Evolutionary conservation across 2,888 invertebrate species (phyloP), one percentile per base, ranked within the genome.

Genomic region (Nymphalis c-album): DNA sequence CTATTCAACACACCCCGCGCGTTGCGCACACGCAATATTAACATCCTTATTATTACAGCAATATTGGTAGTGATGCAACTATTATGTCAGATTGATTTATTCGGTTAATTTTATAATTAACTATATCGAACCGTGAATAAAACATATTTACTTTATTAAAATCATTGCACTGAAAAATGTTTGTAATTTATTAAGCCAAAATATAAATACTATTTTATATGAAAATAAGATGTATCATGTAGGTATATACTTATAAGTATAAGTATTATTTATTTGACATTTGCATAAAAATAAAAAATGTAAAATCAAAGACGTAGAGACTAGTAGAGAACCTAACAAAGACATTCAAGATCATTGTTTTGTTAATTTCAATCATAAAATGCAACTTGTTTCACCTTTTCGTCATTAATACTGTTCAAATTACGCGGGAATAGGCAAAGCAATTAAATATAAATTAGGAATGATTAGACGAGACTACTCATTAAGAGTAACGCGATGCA

Each of bases 1-100:
- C 77, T 78, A 77, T 76, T 76, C 57, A 35, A 40, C 40, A 74
- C 76, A 73, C 71, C 73, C 71, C 67, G 74, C 74, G 70, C 72
- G n/a, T 72, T 74, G 74, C 77, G 75, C 74, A 71, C 74, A 75
- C 74, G 74, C 75, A 70, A 67, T 65, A 71, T 75, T 73, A 71
- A 77, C 78, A 79, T 81, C 79, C 79, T 80, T 78, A 76, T 76
- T 81, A 78, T 80, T 80, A 79, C 79, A 78, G 74, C 77, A 77
- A 78, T 74, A 65, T 70, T 71, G 40, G 35, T 40, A 69, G 75
- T 83, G 80, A 80, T 76, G 79, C 75, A 81, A 82, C 74, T 77
- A 76, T 81, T 80, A 80, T 79, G 78, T 78, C 78, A 80, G 75
- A 71, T 53, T 73, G 74, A 74, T 74, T 73, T 68, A 74, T 59